Conservation (phyloP, 1,140 invertebrate species). For the Drosophila sproati region DNA sequence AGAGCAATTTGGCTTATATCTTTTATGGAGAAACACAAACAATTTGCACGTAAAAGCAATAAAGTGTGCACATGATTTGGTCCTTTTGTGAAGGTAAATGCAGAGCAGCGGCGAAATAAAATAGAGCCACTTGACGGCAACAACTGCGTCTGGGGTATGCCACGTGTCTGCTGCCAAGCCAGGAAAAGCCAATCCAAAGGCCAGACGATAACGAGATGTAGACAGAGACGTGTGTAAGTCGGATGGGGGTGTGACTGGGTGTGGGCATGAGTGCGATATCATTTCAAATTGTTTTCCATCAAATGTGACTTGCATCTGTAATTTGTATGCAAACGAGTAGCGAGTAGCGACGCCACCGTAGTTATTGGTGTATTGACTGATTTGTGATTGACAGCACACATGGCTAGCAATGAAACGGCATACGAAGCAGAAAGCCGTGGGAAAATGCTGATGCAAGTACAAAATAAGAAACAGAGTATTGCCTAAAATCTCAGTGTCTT, state of each 20-base stretch:
- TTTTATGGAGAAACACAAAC: conserved; percentile 72
- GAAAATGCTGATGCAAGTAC: conserved; percentile 21
- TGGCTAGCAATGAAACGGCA: background rate
- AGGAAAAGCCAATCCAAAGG: conserved; percentile 2
- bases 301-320: conserved; percentile 81
- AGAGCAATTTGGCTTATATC: conserved; percentile 72
- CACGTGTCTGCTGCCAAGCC: conserved; percentile 16
- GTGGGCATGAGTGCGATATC: conserved; percentile 59
- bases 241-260: background rate
- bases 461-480: background rate
- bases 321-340: conserved; percentile 75
- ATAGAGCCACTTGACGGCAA: conserved; percentile 49
- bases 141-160: conserved; percentile 8
- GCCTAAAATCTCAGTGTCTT: conserved; percentile 9
- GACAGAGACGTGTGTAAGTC: background rate
- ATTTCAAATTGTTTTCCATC: conserved; percentile 82
- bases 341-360: background rate
- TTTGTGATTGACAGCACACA: conserved; percentile 63
- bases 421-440: background rate
- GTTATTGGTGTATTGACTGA: conserved; percentile 50
- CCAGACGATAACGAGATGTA: conserved; percentile 7
- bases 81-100: conserved; percentile 36
- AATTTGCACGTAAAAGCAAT: conserved; percentile 80
- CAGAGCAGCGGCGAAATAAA: conserved; percentile 45
- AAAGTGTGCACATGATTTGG: conserved; percentile 66